phyloP scores from a whole-genome alignment of 2,797 vertebrate genomes.

The Darevskia mixta region DNA sequence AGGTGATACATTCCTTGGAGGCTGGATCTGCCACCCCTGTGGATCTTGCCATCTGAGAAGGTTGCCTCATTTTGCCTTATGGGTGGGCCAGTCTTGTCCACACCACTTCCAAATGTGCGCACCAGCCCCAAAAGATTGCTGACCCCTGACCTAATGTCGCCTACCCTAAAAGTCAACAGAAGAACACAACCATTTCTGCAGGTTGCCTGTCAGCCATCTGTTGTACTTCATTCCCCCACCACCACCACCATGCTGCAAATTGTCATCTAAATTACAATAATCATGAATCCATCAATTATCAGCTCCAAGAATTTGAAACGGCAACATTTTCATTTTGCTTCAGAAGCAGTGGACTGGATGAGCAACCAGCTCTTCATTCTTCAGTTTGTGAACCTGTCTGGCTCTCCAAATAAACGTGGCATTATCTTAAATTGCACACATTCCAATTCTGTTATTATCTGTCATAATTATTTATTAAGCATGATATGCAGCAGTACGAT shows the following conservation, averaged over 20 bases:
- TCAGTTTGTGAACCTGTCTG: slow-evolving; percentile 23
- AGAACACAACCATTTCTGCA: not conserved
- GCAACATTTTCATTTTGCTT: slow-evolving; percentile 10
- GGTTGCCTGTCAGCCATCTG: not conserved
- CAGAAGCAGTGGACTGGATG: slow-evolving; percentile 5
- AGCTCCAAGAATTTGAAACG: slow-evolving; percentile 3
- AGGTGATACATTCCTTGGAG: not conserved
- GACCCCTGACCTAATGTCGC: too few relatives aligned
- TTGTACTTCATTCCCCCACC: not conserved
- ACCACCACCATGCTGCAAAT: not conserved
- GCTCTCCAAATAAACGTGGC: slow-evolving; percentile 7
- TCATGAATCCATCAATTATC: not conserved
- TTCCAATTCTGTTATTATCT: slow-evolving; percentile 43
- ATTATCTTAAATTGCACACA: slow-evolving; percentile 35
- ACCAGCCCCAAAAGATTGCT: too few relatives aligned
- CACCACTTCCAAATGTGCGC: too few relatives aligned
- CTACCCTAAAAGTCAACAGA: too few relatives aligned
- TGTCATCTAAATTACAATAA: slow-evolving; percentile 16
- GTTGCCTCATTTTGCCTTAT: too few relatives aligned
- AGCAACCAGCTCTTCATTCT: slow-evolving; percentile 7
- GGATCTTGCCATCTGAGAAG: too few relatives aligned
- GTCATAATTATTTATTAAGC: slow-evolving; percentile 46
- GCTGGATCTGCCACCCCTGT: not conserved
- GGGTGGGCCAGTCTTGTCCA: too few relatives aligned
- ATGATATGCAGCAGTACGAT: not conserved